These are phyloP conservation scores for Altica lythri DNA, from an alignment of 2,888 invertebrate species.

Conservation along the genomic window DNA sequence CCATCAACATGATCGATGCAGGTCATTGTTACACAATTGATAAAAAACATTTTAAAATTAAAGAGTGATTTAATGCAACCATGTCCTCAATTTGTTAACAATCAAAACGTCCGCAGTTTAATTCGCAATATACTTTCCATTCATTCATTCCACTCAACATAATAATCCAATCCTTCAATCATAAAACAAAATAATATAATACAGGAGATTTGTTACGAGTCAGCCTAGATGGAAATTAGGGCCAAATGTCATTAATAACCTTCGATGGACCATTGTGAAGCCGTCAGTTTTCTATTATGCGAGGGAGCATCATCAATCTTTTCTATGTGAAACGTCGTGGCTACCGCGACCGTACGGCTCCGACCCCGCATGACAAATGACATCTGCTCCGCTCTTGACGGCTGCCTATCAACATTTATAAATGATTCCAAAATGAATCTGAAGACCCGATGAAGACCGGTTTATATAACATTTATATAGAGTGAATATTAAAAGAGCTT, in stretches of 20 bases:
- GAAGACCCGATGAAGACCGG: slow-evolving; percentile 8
- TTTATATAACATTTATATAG: slow-evolving; percentile 10
- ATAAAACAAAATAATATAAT: slow-evolving; percentile 37
- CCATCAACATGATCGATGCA: too few relatives aligned
- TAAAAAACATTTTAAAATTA: too few relatives aligned
- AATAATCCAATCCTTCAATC: slow-evolving; percentile 36
- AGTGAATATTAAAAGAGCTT: too few relatives aligned
- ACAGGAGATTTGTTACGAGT: slow-evolving; percentile 51
- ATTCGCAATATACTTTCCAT: slow-evolving; percentile 35
- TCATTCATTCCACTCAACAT: slow-evolving; percentile 2
- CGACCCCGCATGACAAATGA: slow-evolving; percentile 69
- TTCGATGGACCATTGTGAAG: slow-evolving; percentile 57
- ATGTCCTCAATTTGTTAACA: slow-evolving; percentile 9
- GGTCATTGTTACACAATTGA: too few relatives aligned
- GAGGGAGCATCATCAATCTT: slow-evolving; percentile 55
- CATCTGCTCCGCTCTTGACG: slow-evolving; percentile 66
- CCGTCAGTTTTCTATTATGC: slow-evolving; percentile 58
- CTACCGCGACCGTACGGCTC: slow-evolving; percentile 62
- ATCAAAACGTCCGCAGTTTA: neutral
- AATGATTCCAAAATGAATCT: slow-evolving; percentile 65
- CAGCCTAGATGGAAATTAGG: slow-evolving; percentile 54
- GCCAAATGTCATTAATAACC: slow-evolving; percentile 55
- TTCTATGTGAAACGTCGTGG: slow-evolving; percentile 50
- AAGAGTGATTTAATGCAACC: too few relatives aligned
- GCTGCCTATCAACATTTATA: slow-evolving; percentile 72